Evolutionary conservation across 1,140 invertebrate species (phyloP), one percentile per base, ranked within the genome.

Genomic region (Heliconius eleuchia): DNA sequence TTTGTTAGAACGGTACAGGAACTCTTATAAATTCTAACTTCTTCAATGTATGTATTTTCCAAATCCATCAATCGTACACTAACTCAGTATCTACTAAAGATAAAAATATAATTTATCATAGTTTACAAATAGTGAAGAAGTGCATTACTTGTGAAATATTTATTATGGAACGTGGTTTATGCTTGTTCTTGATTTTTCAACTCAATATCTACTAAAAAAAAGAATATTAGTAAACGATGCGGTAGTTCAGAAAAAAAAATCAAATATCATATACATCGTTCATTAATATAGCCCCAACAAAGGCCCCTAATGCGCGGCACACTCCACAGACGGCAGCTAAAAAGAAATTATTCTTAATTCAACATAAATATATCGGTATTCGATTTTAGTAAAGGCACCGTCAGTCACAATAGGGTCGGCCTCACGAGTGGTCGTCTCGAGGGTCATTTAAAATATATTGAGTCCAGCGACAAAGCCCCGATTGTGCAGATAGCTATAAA

Each of bases 371-470:
- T 86, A 82, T 81, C 83, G 80, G 81, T 85, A 71, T 89, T 88
- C 89, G 85, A 86, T 85, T 86, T 86, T 86, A 82, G 77, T 86
- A 89, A 90, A 88, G 86, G 88, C 76, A 77, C 66, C 39, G 85
- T 85, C 89, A 89, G 87, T 91, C 86, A 93, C 89, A 92, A 92
- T 88, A 83, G 88, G 82, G 81, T 75, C 83, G 84, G 80, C 86
- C 84, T 84, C 82, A 84, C 70, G 86, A 88, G 85, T 80, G 86
- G 85, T 84, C 85, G 88, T 79, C 86, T 87, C 83, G 80, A 86
- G 84, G 89, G 90, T 93, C 89, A 91, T 93, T 93, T 92, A 89
- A 92, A 91, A 93, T 93, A 93, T 93, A 93, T 93, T 93, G 91
- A 92, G 86, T 37, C 80, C 79, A 76, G 78, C 86, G 83, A 91